A percentile compares a stretch with the other conserved stretches of the same genome.
These are phyloP conservation scores for Druon quercuslanigerum DNA, from an alignment of 1,140 invertebrate genomes.

Conservation along the genomic window DNA sequence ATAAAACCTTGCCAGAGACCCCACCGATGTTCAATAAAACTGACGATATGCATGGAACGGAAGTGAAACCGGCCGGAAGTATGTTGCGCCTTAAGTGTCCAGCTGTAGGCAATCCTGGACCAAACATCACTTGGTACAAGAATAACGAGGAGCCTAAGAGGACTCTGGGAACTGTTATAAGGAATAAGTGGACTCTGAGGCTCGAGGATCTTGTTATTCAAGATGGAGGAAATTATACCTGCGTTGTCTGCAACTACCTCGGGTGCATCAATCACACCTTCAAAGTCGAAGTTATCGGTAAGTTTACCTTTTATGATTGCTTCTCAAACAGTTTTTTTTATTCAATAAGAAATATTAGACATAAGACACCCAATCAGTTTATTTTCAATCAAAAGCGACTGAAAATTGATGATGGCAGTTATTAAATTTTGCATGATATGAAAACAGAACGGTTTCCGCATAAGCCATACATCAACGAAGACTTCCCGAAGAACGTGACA, in stretches of 20 bases:
- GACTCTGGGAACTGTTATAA: conserved; percentile 77
- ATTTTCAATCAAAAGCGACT: background rate
- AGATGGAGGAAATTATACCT: conserved; percentile 91
- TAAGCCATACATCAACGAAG: conserved; percentile 86
- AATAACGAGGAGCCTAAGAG: conserved; percentile 80
- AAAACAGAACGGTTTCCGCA: conserved; percentile 83
- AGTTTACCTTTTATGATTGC: conserved; percentile 59
- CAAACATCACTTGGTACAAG: conserved; percentile 88
- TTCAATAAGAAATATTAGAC: too few relatives aligned
- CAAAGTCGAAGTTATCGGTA: conserved; percentile 85
- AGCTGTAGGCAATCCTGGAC: conserved; percentile 82
- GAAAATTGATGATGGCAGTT: background rate
- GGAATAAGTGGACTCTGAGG: conserved; percentile 81
- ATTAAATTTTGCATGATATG: conserved; percentile 32
- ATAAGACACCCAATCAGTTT: background rate
- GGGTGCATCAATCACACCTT: conserved; percentile 87
- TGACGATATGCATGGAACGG: conserved; percentile 73
- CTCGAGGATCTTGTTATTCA: conserved; percentile 85
- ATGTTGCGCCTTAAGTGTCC: conserved; percentile 80
- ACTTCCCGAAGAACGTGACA: conserved; percentile 87
- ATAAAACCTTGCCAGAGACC: conserved; percentile 64
- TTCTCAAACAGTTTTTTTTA: conserved; percentile 8
- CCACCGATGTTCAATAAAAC: conserved; percentile 74
- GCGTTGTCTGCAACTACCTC: conserved; percentile 85
- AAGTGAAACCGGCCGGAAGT: conserved; percentile 83